Evolutionary conservation across 1,140 invertebrate genomes (phyloP), one percentile per base, ranked within the genome.

Genomic region (Drosophila santomea): DNA sequence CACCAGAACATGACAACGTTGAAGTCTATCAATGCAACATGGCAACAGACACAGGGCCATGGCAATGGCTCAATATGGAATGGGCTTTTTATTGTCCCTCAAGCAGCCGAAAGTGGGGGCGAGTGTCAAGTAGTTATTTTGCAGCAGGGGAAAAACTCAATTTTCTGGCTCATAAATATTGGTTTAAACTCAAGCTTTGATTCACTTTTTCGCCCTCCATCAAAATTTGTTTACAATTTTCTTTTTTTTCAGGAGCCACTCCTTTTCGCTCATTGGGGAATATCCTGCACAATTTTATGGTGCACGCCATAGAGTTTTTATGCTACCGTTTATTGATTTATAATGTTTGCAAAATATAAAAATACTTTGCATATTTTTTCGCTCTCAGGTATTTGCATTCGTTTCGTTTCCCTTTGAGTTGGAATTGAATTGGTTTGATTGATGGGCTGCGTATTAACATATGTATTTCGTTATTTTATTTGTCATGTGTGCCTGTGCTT

Each of bases 81-180:
- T 82, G 80, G 83, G 69, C 74, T 54, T 86, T 86, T 86, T 86
- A 86, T 86, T 86, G 82, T 75, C 54, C 56, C 69, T 61, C 44
- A 74, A 84, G 78, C 67, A 77, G 82, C 32, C 28, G n/a, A 51
- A 44, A 15, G 35, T 17, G 51, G 51, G 50, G 38, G 63, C 41
- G 80, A 78, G 82, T 85, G 80, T 71, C 82, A 78, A 85, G 78
- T 88, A 85, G 75, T 83, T 68, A 64, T 38, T 64, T 45, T 60
- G 51, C 43, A 25, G 3, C 47, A 32, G 25, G 75, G 69, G 77
- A 55, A 67, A 84, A 86, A 82, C 79, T 68, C 82, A 86, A 86
- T 88, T 88, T 88, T 88, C 83, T 80, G 84, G 66, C 79, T 83
- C 83, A 88, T 88, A 88, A 88, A 88, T 88, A 88, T 88, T 88